Base-by-base conservation (phyloP, 2,113 vertebrate species). In the Podilymbus podiceps region DNA sequence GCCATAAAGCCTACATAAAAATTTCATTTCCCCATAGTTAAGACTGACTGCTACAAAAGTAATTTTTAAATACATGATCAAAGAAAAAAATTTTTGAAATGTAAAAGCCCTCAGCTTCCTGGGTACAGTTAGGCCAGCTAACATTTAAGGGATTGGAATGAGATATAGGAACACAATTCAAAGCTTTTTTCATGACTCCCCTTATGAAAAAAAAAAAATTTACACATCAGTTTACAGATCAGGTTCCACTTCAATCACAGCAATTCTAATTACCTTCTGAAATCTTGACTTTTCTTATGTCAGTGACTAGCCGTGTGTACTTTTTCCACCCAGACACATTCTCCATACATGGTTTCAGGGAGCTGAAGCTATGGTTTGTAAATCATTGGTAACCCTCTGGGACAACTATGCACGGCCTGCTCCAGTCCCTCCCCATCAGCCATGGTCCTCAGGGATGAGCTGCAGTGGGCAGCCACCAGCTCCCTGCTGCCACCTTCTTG, bases 351-450 rank as follows among this genome's bases (percentile, higher is more conserved):
- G 5, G 30, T 30, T 87, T 85, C 2, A 2, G 52, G 52, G 83
- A 56, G 33, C 5, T 62, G 17, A 66, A 40, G 49, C 47, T 49
- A 49, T 19, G 20, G 53, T 73, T 76, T 76, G 59, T 16, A 50
- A 67, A 50, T 31, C 17, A n/a, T 10, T 67, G 35, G 25, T 11
- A 44, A n/a, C 13, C 15, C 11, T 64, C 12, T 0, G 2, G 50
- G 31, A 31, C 17, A 60, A 35, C 33, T 52, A 40, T 4, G 22
- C 12, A 5, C 5, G 19, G 47, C 30, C 67, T 85, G 31, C 31
- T 44, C 47, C 0, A 0, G 44, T 38, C 15, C 11, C 19, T 49
- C 11, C 12, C 4, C 7, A 1, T 30, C 0, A 1, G 60, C 9
- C 2, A 1, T 0, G 3, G 20, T 46, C 42, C 42, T 69, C 42